phyloP scores from a whole-genome alignment of 2,888 invertebrate genomes.

The Trichogramma dendrolimi region DNA sequence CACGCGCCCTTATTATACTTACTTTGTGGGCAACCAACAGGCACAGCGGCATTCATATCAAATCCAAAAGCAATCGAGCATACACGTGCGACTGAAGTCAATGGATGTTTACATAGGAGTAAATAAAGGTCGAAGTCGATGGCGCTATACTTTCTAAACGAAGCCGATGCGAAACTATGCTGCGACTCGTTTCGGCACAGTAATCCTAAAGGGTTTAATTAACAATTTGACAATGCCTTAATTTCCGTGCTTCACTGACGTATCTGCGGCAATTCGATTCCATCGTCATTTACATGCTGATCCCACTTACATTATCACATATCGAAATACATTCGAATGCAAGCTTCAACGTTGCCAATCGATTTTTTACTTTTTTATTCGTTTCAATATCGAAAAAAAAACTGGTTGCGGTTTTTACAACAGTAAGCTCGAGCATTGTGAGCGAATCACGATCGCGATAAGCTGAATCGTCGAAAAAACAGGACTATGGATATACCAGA shows the following conservation, averaged over 20 bases:
- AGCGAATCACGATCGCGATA: too few species aligned
- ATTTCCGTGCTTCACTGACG: conserved; percentile 17
- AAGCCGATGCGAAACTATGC: neutral
- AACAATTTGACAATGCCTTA: conserved; percentile 27
- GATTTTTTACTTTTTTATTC: too few species aligned
- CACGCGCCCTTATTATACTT: conserved; percentile 2
- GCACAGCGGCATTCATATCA: neutral
- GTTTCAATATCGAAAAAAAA: too few species aligned
- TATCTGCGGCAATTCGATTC: neutral
- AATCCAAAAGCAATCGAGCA: conserved; percentile 10
- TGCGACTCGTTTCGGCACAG: conserved; percentile 8
- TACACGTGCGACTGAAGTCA: neutral
- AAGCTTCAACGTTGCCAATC: too few species aligned
- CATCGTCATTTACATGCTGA: too few species aligned
- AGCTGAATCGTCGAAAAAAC: too few species aligned
- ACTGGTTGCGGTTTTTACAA: too few species aligned
- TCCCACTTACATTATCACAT: too few species aligned
- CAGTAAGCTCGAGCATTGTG: too few species aligned
- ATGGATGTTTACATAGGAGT: neutral
- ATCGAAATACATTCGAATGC: too few species aligned
- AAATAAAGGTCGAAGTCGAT: neutral
- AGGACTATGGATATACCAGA: too few species aligned
- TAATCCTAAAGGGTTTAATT: conserved; percentile 18
- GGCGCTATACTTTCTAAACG: conserved; percentile 9
- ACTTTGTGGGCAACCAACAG: neutral